Percentiles rank a stretch among this genome's conserved stretches.
These are phyloP conservation scores for Portunus trituberculatus DNA, from an alignment of 1,140 invertebrate genomes.

Conservation along the genomic window DNA sequence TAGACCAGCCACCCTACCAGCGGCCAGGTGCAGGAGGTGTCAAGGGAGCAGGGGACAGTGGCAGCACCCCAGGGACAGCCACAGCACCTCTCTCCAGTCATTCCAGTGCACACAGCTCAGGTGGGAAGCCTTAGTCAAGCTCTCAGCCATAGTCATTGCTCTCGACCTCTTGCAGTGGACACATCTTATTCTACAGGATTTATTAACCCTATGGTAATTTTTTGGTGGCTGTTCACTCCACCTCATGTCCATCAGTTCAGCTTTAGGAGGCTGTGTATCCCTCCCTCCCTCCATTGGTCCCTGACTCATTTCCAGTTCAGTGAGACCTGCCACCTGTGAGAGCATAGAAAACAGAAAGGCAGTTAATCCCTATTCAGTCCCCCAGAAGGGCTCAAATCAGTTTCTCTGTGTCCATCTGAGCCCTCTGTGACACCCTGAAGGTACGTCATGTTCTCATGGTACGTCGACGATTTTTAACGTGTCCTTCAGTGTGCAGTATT, in stretches of 20 bases:
- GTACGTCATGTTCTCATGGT: background rate
- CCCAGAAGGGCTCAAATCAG: background rate
- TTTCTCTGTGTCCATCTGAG: background rate
- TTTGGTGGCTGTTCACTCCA: no score
- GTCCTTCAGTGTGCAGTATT: background rate
- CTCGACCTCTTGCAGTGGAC: background rate
- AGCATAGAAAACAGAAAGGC: background rate
- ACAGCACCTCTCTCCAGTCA: conserved; percentile 63
- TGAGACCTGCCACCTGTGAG: background rate
- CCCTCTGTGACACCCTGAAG: background rate
- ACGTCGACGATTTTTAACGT: background rate
- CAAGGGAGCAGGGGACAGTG: conserved; percentile 27
- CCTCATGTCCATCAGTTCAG: no score
- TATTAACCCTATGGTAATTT: no score
- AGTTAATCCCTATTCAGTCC: background rate
- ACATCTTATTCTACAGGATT: no score
- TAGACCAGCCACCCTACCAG: conserved; percentile 15
- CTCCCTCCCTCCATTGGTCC: background rate
- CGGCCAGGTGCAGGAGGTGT: background rate
- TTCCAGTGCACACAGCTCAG: conserved; percentile 68
- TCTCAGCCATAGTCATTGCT: background rate
- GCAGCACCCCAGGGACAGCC: conserved; percentile 63
- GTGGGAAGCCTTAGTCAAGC: conserved; percentile 2
- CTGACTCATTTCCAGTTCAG: background rate
- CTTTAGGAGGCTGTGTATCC: no score